Conservation (phyloP, 2,113 vertebrate genomes). For the Heliornis fulica region DNA sequence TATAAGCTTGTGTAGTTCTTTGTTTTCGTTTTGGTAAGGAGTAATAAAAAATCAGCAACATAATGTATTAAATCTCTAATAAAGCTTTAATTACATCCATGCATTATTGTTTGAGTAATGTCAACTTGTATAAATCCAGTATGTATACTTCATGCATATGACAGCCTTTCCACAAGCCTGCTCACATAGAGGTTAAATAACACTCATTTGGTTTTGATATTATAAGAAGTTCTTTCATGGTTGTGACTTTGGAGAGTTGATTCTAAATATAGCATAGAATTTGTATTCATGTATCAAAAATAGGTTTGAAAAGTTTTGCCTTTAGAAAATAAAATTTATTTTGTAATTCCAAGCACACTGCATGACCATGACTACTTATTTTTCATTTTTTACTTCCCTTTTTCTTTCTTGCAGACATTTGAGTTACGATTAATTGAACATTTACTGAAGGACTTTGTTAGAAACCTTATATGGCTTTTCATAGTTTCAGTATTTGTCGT, state of each 20-base stretch:
- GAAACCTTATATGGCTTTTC: neutral
- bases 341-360: neutral
- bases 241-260: neutral
- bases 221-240: neutral
- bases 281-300: neutral
- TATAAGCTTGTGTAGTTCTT: neutral
- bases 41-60: neutral
- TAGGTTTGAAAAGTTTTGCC: neutral
- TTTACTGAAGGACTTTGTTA: neutral
- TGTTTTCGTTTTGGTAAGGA: neutral
- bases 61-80: neutral
- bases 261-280: neutral
- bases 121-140: neutral
- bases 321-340: neutral
- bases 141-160: neutral
- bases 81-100: neutral
- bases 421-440: neutral
- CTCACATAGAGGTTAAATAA: neutral
- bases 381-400: neutral
- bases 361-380: neutral
- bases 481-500: neutral
- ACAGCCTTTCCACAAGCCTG: neutral
- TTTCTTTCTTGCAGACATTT: neutral
- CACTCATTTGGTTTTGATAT: neutral
- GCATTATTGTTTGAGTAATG: neutral